Base-by-base conservation (phyloP, 37 sponge, comb jelly and placozoan species). In the Crambe crambe region DNA sequence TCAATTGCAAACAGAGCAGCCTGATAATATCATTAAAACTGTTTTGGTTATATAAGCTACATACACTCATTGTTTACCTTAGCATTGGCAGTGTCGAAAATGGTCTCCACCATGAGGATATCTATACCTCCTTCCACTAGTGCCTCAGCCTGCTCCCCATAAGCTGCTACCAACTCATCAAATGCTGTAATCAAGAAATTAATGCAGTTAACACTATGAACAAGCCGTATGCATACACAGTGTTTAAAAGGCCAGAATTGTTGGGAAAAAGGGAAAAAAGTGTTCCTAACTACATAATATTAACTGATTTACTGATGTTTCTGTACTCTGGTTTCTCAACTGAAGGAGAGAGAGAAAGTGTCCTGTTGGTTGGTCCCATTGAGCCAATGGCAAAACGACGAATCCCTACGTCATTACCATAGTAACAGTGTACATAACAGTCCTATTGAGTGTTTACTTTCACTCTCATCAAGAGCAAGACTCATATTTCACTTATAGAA, bases 11-110 rank as follows among this genome's bases (percentile, higher is more conserved):
- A 98, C 26, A 98, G 81, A 71, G 94, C 99, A 62, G 99, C 99
- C 88, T 91, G 42, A n/a, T n/a, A n/a, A n/a, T n/a, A n/a, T n/a
- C n/a, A n/a, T n/a, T n/a, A n/a, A n/a, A n/a, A n/a, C n/a, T n/a
- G n/a, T n/a, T n/a, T n/a, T n/a, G n/a, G n/a, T n/a, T n/a, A n/a
- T n/a, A n/a, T n/a, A n/a, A n/a, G n/a, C n/a, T n/a, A n/a, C n/a
- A n/a, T n/a, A n/a, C n/a, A n/a, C n/a, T n/a, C 56, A 54, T 20
- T 54, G 18, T 65, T 8, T 40, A 91, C 89, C 80, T 89, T 95
- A 15, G 99, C 90, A 81, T 98, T 98, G 26, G 90, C 92, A 37
- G 99, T 98, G 74, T 98, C 99, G 67, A 98, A 98, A 31, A 98
- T 96, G 29, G 99, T 98, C 81, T 98, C 99, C 68, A 98, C 96